A percentile compares a stretch with the other conserved stretches of the same genome.
Evolutionary conservation across 2,888 invertebrate species (phyloP).

Genomic region (Nebria salina): DNA sequence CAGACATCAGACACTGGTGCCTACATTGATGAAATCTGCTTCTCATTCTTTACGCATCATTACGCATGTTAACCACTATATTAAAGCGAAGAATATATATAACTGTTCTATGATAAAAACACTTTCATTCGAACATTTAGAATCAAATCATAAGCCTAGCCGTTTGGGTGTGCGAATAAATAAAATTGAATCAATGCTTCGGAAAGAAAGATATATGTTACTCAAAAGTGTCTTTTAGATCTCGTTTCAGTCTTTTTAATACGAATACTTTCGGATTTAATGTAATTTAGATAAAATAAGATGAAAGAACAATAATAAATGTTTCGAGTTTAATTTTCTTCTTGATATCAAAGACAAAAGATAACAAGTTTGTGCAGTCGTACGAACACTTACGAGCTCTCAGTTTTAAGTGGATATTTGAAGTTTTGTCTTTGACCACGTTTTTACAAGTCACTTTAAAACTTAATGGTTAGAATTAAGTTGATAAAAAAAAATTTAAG

Average conservation of each 20-base stretch:
- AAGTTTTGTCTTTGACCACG: neutral
- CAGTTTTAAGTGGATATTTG: neutral
- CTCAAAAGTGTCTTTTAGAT: too few relatives aligned
- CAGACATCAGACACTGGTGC: neutral
- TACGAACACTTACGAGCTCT: neutral
- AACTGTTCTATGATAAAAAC: neutral
- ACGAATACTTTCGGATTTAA: too few relatives aligned
- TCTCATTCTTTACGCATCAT: neutral
- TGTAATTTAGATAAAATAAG: too few relatives aligned
- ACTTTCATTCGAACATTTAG: neutral
- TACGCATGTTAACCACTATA: neutral
- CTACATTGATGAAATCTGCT: neutral
- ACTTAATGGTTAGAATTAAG: neutral
- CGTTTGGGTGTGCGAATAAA: too few relatives aligned
- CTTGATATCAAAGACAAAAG: neutral
- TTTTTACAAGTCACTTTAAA: neutral
- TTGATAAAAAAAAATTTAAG: too few relatives aligned
- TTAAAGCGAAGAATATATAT: neutral
- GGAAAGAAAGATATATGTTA: too few relatives aligned
- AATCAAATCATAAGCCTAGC: too few relatives aligned
- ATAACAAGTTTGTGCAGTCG: neutral
- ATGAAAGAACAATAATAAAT: too few relatives aligned
- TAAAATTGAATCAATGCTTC: too few relatives aligned
- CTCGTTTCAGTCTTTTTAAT: too few relatives aligned
- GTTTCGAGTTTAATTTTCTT: neutral